Evolutionary conservation across 2,113 vertebrate species (phyloP), one percentile per base, ranked within the genome.

Genomic region (Cervus canadensis): DNA sequence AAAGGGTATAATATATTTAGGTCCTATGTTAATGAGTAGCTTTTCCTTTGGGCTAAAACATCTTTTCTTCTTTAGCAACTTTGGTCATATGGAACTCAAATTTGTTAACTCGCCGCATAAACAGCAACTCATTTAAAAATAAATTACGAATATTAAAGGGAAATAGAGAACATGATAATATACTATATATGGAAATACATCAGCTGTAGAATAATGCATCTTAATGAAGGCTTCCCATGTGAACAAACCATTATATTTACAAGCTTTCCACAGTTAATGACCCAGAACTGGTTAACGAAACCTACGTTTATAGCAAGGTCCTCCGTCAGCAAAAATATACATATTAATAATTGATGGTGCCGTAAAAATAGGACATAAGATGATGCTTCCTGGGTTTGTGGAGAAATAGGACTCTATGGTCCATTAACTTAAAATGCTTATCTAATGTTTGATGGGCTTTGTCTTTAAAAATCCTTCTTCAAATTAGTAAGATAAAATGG

Each of bases 181-280:
- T 45, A 94, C 56, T 45, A 92, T 94, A 87, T 23, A 87, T 28
- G 36, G 98, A 82, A 98, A 97, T 91, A 98, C 98, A 98, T 98
- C 98, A 98, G 98, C 97, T 98, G 98, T 97, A 98, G 98, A 98
- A 98, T 98, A 98, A 99, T 99, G 98, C 98, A 98, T 99, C 99
- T 99, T 99, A 98, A 99, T 99, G 99, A 99, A 99, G 98, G 98
- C 98, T 98, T 99, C 98, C 99, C 98, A 97, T 98, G 98, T 98
- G 99, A 98, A 98, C 97, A 98, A 98, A 98, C 98, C 99, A 98
- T 99, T 99, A 98, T 98, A 98, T 99, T 98, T 99, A 98, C 98
- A 98, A 98, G 99, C 99, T 98, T 98, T 98, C 98, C 98, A 97
- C 85, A 93, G 98, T 98, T 99, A 99, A 99, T 99, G 99, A 99